A percentile compares a stretch with the other conserved stretches of the same genome.
Evolutionary conservation across 1,140 invertebrate species (phyloP).

Genomic region (Trigoniulus corallinus): DNA sequence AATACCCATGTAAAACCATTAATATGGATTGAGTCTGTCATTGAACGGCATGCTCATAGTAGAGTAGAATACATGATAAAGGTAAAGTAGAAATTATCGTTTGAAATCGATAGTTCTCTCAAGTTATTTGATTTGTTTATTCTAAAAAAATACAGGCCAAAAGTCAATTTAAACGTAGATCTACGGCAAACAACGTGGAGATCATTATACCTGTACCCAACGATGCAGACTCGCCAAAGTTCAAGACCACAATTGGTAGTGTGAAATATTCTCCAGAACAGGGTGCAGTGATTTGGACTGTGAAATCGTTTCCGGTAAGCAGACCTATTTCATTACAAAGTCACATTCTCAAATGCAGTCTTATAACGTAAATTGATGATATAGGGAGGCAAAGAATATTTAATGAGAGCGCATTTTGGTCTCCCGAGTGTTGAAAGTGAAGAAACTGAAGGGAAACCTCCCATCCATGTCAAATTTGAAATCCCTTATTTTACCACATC

Average conservation of each 20-base stretch:
- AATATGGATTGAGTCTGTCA: conserved; percentile 99
- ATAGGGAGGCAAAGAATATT: conserved; percentile 88
- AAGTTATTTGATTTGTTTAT: not conserved
- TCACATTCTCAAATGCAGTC: too few species aligned
- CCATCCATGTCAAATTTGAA: conserved; percentile 98
- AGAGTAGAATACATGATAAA: conserved; percentile 99
- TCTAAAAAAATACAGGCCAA: conserved; percentile 46
- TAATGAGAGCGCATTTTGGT: conserved; percentile 99
- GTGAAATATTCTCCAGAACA: conserved; percentile 96
- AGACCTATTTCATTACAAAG: conserved; percentile 4
- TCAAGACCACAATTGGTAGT: conserved; percentile 94
- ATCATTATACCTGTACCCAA: conserved; percentile 96
- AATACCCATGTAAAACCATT: conserved; percentile 96
- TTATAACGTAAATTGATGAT: too few species aligned
- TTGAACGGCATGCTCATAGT: conserved; percentile 95
- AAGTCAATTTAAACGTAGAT: conserved; percentile 94
- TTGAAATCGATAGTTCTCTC: not conserved
- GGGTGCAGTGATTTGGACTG: conserved; percentile 97
- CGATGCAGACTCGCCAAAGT: conserved; percentile 97
- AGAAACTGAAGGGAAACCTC: conserved; percentile 90
- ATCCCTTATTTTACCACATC: conserved; percentile 99
- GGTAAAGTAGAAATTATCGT: conserved; percentile 18
- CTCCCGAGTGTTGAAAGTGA: conserved; percentile 90
- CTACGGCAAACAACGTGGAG: conserved; percentile 98
- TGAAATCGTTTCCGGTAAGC: conserved; percentile 86